Evolutionary conservation across 2,888 invertebrate species (phyloP).

Genomic region (Hipparchia sbordonii): DNA sequence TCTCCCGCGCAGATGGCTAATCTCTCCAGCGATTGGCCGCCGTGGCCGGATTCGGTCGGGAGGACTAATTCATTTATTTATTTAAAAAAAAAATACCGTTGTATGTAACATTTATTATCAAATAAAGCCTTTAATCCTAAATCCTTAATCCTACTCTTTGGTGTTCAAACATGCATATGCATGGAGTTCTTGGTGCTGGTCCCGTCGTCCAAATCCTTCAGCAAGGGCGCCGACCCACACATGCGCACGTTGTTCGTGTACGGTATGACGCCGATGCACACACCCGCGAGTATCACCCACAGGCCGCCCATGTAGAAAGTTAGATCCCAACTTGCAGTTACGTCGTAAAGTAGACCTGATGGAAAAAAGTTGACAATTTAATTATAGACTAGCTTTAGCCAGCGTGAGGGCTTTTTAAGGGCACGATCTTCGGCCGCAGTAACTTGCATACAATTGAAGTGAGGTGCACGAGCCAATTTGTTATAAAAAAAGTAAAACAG

Average conservation of each 20-base stretch:
- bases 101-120: slow-evolving; percentile 5
- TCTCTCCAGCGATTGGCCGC: too few relatives aligned
- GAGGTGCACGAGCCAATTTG: too few relatives aligned
- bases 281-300: slow-evolving; percentile 66
- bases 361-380: background rate
- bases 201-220: slow-evolving; percentile 58
- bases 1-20: too few relatives aligned
- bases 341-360: slow-evolving; percentile 66
- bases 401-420: too few relatives aligned
- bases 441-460: too few relatives aligned
- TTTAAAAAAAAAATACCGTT: too few relatives aligned
- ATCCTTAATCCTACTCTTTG: slow-evolving; percentile 20
- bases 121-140: background rate
- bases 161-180: slow-evolving; percentile 37
- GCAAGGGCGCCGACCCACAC: slow-evolving; percentile 62
- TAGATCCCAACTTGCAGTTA: slow-evolving; percentile 65
- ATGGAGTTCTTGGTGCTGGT: slow-evolving; percentile 37
- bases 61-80: too few relatives aligned
- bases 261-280: slow-evolving; percentile 64
- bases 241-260: slow-evolving; percentile 64
- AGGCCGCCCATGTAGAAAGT: slow-evolving; percentile 71
- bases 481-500: too few relatives aligned
- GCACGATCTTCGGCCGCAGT: too few relatives aligned
- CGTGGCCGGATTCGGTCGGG: too few relatives aligned
- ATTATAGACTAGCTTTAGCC: background rate